phyloP scores from a whole-genome alignment of 2,113 vertebrate genomes.

The Danio rerio region GRCz12tu NC_133188.1:5849001-5849500 shows the following conservation, averaged over 20 bases:
- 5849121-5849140: too few species aligned
- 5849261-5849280: conserved; percentile 12
- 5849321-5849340: conserved; percentile 9
- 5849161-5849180: conserved; percentile 3
- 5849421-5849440: conserved; percentile 20
- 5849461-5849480: conserved; percentile 30
- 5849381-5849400: conserved; percentile 33
- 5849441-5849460: conserved; percentile 16
- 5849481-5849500: conserved; percentile 21
- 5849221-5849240: conserved; percentile 1
- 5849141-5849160: background rate
- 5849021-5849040: too few species aligned
- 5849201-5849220: conserved; percentile 11
- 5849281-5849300: background rate
- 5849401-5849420: conserved; percentile 35
- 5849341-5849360: conserved; percentile 36
- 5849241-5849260: conserved; percentile 15
- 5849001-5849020: too few species aligned
- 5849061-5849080: too few species aligned
- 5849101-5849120: too few species aligned
- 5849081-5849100: too few species aligned
- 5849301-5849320: background rate
- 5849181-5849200: conserved; percentile 13
- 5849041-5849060: too few species aligned
- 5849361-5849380: conserved; percentile 29